Evolutionary conservation across 2,113 vertebrate genomes (phyloP).

Genomic region (Salvator merianae): DNA sequence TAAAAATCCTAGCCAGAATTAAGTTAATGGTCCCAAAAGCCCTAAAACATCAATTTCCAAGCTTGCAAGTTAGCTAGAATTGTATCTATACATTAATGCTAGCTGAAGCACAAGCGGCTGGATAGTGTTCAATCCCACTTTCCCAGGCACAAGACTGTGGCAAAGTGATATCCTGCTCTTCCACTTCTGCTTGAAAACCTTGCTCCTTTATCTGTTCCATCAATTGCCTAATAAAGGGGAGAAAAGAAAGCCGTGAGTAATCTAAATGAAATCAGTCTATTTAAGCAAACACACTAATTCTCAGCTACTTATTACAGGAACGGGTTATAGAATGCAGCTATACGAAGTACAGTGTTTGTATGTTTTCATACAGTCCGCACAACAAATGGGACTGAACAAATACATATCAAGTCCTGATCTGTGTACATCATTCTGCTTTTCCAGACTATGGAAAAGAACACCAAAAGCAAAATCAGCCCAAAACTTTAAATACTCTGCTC

Average conservation of each 20-base stretch:
- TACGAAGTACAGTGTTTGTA: too few relatives aligned
- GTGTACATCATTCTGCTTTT: not conserved
- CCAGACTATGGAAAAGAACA: not conserved
- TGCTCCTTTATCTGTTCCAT: slow-evolving; percentile 85
- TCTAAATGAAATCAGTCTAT: not conserved
- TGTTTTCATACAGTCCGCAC: too few relatives aligned
- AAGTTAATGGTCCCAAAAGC: slow-evolving; percentile 77
- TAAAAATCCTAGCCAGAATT: slow-evolving; percentile 74
- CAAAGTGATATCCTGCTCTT: slow-evolving; percentile 77
- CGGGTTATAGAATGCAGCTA: not conserved
- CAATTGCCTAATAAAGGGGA: slow-evolving; percentile 79
- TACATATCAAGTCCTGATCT: not conserved
- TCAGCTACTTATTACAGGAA: not conserved
- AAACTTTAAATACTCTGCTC: not conserved
- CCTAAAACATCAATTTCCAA: slow-evolving; percentile 64
- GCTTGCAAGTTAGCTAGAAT: slow-evolving; percentile 59
- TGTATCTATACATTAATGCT: slow-evolving; percentile 79
- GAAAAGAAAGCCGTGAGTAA: not conserved
- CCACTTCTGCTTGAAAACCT: slow-evolving; percentile 74
- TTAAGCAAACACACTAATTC: not conserved
- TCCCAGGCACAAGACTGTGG: slow-evolving; percentile 86
- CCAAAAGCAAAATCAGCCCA: too few relatives aligned
- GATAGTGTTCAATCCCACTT: slow-evolving; percentile 82
- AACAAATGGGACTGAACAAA: not conserved
- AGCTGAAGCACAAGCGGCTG: slow-evolving; percentile 80